Evolutionary conservation across 2,888 invertebrate genomes (phyloP).

Genomic region (Eupithecia subfuscata): DNA sequence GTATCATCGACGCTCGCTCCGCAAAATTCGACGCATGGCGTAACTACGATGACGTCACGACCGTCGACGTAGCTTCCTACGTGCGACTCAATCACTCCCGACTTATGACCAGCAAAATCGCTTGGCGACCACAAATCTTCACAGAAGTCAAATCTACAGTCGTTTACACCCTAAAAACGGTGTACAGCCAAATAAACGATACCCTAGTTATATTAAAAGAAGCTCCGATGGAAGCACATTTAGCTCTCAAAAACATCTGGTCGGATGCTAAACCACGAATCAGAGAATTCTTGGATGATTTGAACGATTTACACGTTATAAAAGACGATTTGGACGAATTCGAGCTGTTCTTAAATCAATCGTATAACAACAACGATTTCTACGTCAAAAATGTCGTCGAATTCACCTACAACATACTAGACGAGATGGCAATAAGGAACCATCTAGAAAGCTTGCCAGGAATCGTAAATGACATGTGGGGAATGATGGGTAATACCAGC

Average conservation of each 20-base stretch:
- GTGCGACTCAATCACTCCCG: conserved; percentile 93
- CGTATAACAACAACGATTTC: conserved; percentile 92
- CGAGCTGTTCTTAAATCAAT: conserved; percentile 88
- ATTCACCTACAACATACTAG: conserved; percentile 87
- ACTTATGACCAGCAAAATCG: conserved; percentile 89
- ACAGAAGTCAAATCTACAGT: conserved; percentile 71
- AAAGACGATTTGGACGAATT: conserved; percentile 89
- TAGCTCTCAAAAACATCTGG: conserved; percentile 89
- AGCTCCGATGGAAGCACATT: conserved; percentile 87
- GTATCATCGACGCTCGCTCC: conserved; percentile 90
- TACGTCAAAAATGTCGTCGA: conserved; percentile 91
- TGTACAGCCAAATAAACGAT: conserved; percentile 76
- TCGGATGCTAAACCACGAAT: conserved; percentile 89
- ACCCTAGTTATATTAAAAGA: conserved; percentile 75
- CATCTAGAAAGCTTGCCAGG: conserved; percentile 91
- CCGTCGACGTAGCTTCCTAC: conserved; percentile 91
- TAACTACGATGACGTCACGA: conserved; percentile 90
- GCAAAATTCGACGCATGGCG: conserved; percentile 91
- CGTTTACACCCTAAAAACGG: conserved; percentile 63
- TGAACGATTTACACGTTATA: conserved; percentile 88
- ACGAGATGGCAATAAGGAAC: conserved; percentile 90
- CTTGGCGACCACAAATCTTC: conserved; percentile 91
- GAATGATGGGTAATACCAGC: conserved; percentile 93
- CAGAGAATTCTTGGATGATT: conserved; percentile 88
- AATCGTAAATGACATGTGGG: conserved; percentile 92